Evolutionary conservation across 37 sponge, comb jelly and placozoan species (phyloP), one percentile per base, ranked within the genome.

Genomic region (Ephydatia muelleri): DNA sequence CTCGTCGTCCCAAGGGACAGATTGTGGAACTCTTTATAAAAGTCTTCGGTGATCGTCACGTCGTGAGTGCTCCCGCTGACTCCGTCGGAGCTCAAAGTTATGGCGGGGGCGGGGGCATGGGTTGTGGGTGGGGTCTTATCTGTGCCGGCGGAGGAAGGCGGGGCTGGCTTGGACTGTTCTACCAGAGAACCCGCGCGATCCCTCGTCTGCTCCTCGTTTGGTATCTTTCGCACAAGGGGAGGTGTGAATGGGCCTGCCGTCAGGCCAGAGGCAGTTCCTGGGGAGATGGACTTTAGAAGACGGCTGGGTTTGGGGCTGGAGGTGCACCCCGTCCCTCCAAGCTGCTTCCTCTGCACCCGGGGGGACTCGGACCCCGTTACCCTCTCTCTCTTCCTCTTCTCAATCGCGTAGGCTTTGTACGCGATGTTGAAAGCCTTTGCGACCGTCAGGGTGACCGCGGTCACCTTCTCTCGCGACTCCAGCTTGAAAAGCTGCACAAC

Each of bases 371-470:
- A 67, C 0, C 85, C 88, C 14, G 80, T 76, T 28, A 49, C 68
- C 31, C 49, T 83, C 12, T 85, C 81, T 37, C 14, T 14, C 30
- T 76, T 72, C 43, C 84, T 77, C 82, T 92, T 84, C 75, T 84
- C 74, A 8, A 74, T n/a, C 65, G 72, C 77, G 92, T 92, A 95
- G 5, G 88, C 92, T 68, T 89, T 89, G 88, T 77, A 95, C 21
- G 95, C 92, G 76, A 95, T 92, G 78, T 89, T 92, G 90, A 95
- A 92, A 22, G 92, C 90, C 77, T 91, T 95, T 14, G 87, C 84
- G 2, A 89, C 86, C 2, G 95, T 92, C 21, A 89, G 76, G 12
- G 82, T 84, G 38, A 86, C 38, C 38, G 90, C 95, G 19, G 34
- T 78, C 32, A 92, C 95, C 68, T 88, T 88, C 8, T 40, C 65